Evolutionary conservation across 2,113 vertebrate genomes (phyloP), one percentile per base, ranked within the genome.

Genomic region (Phalacrocorax pelagicus): DNA sequence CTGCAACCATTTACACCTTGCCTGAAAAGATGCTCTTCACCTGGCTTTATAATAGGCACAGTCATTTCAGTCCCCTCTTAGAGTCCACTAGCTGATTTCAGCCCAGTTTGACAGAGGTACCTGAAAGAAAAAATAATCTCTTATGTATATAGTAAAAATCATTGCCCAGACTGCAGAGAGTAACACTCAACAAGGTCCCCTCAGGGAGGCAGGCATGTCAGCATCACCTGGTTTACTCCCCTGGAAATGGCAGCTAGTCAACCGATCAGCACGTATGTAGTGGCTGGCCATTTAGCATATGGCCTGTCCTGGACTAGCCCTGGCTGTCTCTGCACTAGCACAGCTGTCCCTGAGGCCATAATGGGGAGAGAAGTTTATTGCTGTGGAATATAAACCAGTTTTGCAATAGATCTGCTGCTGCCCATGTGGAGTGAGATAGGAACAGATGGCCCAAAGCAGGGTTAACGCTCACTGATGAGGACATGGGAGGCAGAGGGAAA

Each of bases 371-470:
- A 46, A 46, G 3, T 44, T 58, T 36, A 10, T 34, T 86, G 27
- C 49, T 78, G 27, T n/a, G 73, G 67, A 72, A 69, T 4, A 61
- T 32, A 77, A 81, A 55, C 14, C 54, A n/a, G 15, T 9, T 81
- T 34, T 81, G 27, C 49, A n/a, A 23, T 0, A 29, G 54, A 55
- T 75, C 52, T 72, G 62, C 75, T 80, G 57, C 61, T 72, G 66
- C 47, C 47, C 2, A 2, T 0, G 0, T 29, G 38, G 18, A 40
- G 51, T 1, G 27, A 75, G 49, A 15, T 0, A 1, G 58, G 47
- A 88, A 57, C 52, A 63, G 74, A 27, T 38, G 66, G 61, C 47
- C 47, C 74, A 46, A 55, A 58, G 20, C 26, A 49, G 23, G 30
- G 36, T 30, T 79, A 75, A 13, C 15, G 1, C 38, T 72, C 9